These are phyloP conservation scores for Tragulus kanchil DNA, from an alignment of 2,113 vertebrate genomes.

Conservation along the genomic window DNA sequence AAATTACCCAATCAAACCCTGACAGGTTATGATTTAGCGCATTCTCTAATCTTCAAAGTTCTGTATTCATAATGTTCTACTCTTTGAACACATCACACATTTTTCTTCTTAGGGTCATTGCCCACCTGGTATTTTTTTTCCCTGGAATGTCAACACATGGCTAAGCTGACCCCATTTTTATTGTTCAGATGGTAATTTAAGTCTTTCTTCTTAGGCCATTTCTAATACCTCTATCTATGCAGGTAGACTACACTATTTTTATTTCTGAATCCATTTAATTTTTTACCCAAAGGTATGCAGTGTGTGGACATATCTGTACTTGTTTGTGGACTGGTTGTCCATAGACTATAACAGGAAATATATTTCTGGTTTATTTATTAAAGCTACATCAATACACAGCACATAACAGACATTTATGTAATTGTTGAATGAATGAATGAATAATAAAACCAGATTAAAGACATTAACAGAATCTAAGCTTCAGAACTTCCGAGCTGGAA, in stretches of 20 bases:
- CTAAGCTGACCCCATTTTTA: not conserved
- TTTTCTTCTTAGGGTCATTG: not conserved
- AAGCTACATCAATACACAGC: not conserved
- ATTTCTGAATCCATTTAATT: not conserved
- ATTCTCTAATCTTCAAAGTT: not conserved
- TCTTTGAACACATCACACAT: not conserved
- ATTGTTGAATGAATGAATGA: not conserved
- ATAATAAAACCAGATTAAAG: conserved; percentile 32
- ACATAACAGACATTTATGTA: not conserved
- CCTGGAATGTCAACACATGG: not conserved
- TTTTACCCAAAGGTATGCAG: not conserved
- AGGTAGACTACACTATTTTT: not conserved
- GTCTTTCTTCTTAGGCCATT: conserved; percentile 19
- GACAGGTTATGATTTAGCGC: not conserved
- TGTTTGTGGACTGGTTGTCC: not conserved
- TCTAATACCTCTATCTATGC: not conserved
- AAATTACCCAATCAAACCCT: not conserved
- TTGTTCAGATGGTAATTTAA: not conserved
- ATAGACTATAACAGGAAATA: not conserved
- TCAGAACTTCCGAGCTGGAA: not conserved
- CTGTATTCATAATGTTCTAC: not conserved
- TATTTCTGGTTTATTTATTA: not conserved
- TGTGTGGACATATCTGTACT: not conserved
- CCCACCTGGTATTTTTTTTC: not conserved
- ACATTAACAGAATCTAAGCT: conserved; percentile 9